These are phyloP conservation scores for Solenopsis invicta DNA, from an alignment of 1,140 invertebrate species.

Conservation along the genomic window DNA sequence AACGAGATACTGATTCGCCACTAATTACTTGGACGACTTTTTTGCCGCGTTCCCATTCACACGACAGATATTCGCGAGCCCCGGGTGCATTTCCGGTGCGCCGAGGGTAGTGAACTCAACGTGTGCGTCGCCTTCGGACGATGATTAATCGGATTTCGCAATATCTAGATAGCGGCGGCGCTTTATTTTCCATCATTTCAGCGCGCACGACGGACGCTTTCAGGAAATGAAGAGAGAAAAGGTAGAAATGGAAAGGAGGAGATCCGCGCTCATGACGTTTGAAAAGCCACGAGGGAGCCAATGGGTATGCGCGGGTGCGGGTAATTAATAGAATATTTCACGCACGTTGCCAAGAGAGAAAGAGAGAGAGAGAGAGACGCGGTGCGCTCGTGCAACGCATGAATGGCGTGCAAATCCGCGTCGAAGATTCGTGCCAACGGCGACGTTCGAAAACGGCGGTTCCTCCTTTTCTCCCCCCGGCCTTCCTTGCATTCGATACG, in stretches of 20 bases:
- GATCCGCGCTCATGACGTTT: constrained; percentile 37
- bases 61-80: neutral
- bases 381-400: neutral
- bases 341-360: constrained; percentile 2
- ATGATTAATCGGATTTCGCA: constrained; percentile 57
- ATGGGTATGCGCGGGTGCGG: constrained; percentile 3
- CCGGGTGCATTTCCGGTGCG: neutral
- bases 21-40: neutral
- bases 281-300: constrained; percentile 42
- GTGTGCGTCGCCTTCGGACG: constrained; percentile 36
- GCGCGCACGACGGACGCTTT: constrained; percentile 36
- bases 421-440: neutral
- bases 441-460: neutral
- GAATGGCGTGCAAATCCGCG: neutral
- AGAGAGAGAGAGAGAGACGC: too few species aligned
- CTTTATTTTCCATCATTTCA: constrained; percentile 57
- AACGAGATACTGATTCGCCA: constrained; percentile 5
- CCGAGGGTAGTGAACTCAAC: constrained; percentile 6
- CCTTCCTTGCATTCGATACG: neutral
- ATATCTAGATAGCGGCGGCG: constrained; percentile 38
- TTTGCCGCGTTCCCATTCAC: neutral
- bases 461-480: neutral
- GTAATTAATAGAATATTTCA: constrained; percentile 62
- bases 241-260: constrained; percentile 28
- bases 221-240: constrained; percentile 59